A percentile compares a stretch with the other conserved stretches of the same genome.
Evolutionary conservation across 1,140 invertebrate species (phyloP).

Genomic region (Microplitis demolitor): DNA sequence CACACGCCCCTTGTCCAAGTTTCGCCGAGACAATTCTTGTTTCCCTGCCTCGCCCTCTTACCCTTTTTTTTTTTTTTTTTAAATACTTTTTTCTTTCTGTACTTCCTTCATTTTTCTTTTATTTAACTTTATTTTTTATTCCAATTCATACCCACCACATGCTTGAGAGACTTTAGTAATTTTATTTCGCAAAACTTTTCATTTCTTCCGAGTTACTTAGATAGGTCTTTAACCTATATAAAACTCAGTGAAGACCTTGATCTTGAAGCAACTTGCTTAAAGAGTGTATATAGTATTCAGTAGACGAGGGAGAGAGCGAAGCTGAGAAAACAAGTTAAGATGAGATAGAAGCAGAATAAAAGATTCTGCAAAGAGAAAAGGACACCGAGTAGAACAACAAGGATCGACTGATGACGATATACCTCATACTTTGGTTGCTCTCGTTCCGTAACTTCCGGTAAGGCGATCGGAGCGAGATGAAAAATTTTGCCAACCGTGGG

Average conservation of each 20-base stretch:
- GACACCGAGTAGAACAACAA: too few species aligned
- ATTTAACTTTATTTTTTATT: too few species aligned
- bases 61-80: too few species aligned
- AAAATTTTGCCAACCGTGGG: too few species aligned
- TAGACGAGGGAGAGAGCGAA: background rate
- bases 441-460: too few species aligned
- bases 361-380: background rate
- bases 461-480: too few species aligned
- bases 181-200: slow-evolving; percentile 6
- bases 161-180: background rate
- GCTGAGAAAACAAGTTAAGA: background rate
- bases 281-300: background rate
- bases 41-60: background rate
- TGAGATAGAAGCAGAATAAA: background rate
- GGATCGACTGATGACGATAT: too few species aligned
- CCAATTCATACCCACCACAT: background rate
- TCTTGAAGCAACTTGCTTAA: slow-evolving; percentile 4
- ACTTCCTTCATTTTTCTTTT: background rate
- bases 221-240: background rate
- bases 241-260: slow-evolving; percentile 19
- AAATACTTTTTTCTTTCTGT: background rate
- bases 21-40: background rate
- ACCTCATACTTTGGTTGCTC: too few species aligned
- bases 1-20: background rate
- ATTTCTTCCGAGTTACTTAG: background rate